These are phyloP conservation scores for Onychostruthus taczanowskii DNA, from an alignment of 2,113 vertebrate genomes.

Conservation along the genomic window DNA sequence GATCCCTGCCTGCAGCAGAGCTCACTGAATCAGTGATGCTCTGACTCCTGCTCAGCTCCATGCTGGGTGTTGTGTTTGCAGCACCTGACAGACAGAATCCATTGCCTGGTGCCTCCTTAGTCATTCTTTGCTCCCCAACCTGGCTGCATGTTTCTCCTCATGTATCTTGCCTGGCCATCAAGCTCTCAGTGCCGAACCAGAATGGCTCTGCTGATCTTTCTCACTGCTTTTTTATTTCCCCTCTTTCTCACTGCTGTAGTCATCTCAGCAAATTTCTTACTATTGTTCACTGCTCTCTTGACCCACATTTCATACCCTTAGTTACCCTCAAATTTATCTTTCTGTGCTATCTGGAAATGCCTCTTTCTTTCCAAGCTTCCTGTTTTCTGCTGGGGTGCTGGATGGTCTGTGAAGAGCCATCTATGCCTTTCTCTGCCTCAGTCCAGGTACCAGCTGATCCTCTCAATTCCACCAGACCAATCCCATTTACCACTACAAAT, in stretches of 20 bases:
- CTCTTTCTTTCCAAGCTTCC: neutral
- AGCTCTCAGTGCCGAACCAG: neutral
- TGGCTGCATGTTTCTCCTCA: neutral
- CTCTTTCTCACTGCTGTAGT: neutral
- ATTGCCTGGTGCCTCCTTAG: neutral
- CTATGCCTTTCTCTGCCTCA: neutral
- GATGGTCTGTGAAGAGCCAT: neutral
- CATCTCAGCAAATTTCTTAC: neutral
- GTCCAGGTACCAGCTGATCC: neutral
- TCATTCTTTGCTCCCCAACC: neutral
- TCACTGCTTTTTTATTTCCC: accelerated
- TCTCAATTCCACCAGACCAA: neutral
- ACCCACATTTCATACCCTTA: neutral
- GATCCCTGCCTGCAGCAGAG: neutral
- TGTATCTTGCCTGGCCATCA: neutral
- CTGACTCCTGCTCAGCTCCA: neutral
- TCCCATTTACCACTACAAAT: neutral
- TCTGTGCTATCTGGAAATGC: neutral
- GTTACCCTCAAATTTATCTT: neutral
- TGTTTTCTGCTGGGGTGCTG: neutral
- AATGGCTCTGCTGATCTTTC: neutral
- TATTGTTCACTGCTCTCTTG: neutral
- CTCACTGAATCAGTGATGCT: neutral
- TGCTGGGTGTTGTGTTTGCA: neutral
- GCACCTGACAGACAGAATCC: neutral